Evolutionary conservation across 1,140 invertebrate species (phyloP), one percentile per base, ranked within the genome.

Genomic region (Druon quercuslanigerum): DNA sequence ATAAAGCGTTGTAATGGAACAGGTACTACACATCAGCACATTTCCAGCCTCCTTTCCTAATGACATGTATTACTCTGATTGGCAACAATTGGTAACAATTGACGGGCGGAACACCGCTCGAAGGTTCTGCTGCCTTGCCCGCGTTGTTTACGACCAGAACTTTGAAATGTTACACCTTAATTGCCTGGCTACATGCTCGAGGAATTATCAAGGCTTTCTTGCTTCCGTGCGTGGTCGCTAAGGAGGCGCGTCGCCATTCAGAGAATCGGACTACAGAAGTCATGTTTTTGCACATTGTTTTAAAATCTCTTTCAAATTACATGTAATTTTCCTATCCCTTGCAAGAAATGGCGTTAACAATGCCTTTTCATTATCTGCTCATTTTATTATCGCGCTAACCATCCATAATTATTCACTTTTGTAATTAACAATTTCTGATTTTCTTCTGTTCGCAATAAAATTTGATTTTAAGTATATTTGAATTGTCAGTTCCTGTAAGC

Each of bases 41-140:
- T 84, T 85, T 83, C 84, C 84, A 87, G 84, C 85, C 87, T 86
- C 82, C 83, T 83, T 83, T 73, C 75, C 81, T 90, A 91, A 91
- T 90, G 87, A 91, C 90, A 90, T 88, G 87, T 87, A 90, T 91
- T 90, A 90, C 89, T 88, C 85, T 90, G 89, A 90, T 90, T 90
- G 88, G 89, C 79, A 90, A 90, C 88, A 89, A 90, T 90, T 89
- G 87, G 89, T 90, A 90, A 90, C 89, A 91, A 91, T 91, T 90
- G 89, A 90, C 89, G 89, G 89, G 89, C 88, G 89, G 88, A 86
- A 87, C 88, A 86, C 80, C 79, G 76, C 76, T 82, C 79, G 87
- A 77, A 88, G 88, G 89, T 90, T 91, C 88, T 88, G 89, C 89
- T 90, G 88, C 88, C 88, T 89, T 90, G 84, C 86, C 84, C 88